Evolutionary conservation across 2,888 invertebrate genomes (phyloP), one percentile per base, ranked within the genome.

Genomic region (Aquatica leii): DNA sequence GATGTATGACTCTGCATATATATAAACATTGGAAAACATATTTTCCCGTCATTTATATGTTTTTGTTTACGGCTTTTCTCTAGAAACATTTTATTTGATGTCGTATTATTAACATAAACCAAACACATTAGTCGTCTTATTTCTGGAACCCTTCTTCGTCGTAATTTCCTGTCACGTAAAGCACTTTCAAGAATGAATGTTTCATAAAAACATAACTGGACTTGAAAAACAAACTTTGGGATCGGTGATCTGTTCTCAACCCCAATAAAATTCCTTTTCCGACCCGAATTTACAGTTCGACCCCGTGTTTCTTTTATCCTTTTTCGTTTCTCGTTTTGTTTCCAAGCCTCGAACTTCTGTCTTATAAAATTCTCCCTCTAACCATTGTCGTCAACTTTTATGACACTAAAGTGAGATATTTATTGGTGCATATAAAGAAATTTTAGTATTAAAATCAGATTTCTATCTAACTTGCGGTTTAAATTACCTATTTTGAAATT

Each of bases 321-420:
- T 66, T 62, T 68, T 65, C 68, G 66, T 71, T 72, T 70, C 69
- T 71, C 73, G 69, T 71, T 71, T 72, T 72, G 71, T 73, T 73
- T 70, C 64, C 67, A 68, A 62, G 65, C 65, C 68, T 65, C 69
- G 69, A 69, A 71, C 69, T 73, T 73, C 68, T 69, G 71, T 73
- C 72, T 74, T 72, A 72, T 74, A 73, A 74, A 66, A 68, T 69
- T 66, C 70, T 68, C 70, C 68, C 68, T 67, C 70, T 65, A 71
- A 70, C 74, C 73, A 69, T 73, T 72, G 75, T 74, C 75, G 74
- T 75, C 75, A 74, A 75, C 61, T 75, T 75, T 75, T 75, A 75
- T 71, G 74, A 73, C 71, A 72, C 73, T 69, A 70, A 72, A 74
- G 74, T 74, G 74, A 71, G 74, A 75, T 74, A 74, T 75, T 75